phyloP scores from a whole-genome alignment of 1,140 invertebrate species.

The Oryzaephilus surinamensis region DNA sequence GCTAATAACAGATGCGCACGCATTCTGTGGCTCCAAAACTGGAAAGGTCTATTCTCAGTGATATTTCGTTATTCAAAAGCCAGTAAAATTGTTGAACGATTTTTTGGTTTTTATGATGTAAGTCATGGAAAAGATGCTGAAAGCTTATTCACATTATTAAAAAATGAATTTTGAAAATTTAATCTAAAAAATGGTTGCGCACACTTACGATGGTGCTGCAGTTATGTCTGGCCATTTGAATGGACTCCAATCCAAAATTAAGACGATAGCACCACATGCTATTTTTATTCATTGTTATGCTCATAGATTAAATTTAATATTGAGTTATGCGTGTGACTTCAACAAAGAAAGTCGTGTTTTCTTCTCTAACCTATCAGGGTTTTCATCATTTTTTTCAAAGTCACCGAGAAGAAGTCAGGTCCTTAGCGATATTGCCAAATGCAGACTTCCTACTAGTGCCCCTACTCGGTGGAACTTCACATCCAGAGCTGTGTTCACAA shows the following conservation, averaged over 20 bases:
- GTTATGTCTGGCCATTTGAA: constrained; percentile 23
- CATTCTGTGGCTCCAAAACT: too few species aligned
- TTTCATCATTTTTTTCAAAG: constrained; percentile 11
- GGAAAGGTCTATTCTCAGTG: too few species aligned
- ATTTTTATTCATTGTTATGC: constrained; percentile 30
- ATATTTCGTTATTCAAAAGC: constrained; percentile 13
- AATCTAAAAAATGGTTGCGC: constrained; percentile 28
- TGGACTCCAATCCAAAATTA: constrained; percentile 24
- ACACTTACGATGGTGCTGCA: constrained; percentile 29
- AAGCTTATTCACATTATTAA: constrained; percentile 17
- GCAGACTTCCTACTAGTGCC: constrained; percentile 1
- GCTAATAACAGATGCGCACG: too few species aligned
- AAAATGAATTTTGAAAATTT: constrained; percentile 6
- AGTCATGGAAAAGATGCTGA: constrained; percentile 7
- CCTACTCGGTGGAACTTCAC: constrained; percentile 8
- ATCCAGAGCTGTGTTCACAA: constrained; percentile 5
- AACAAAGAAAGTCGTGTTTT: constrained; percentile 21
- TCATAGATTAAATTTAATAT: constrained; percentile 29
- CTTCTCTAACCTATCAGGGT: constrained; percentile 12
- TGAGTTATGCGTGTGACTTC: constrained; percentile 19
- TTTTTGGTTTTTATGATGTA: constrained; percentile 15
- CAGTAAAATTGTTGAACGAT: constrained; percentile 19
- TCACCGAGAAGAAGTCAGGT: constrained; percentile 1
- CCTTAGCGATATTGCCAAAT: background rate
- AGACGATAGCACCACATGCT: constrained; percentile 19